These are phyloP conservation scores for Crossocerus cetratus DNA, from an alignment of 2,888 invertebrate species.

Conservation along the genomic window DNA sequence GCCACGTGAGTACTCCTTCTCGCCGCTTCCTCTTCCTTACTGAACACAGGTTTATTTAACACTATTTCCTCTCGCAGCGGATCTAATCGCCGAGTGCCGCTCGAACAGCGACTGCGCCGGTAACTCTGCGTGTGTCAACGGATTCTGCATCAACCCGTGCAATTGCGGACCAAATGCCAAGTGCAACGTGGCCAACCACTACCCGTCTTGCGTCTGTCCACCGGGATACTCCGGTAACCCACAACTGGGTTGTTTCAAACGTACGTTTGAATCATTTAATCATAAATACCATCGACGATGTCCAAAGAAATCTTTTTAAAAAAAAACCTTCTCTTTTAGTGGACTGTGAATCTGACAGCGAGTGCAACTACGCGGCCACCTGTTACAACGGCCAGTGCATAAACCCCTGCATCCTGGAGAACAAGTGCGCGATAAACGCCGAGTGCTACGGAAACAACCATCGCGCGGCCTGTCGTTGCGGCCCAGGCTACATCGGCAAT, in stretches of 20 bases:
- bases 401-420: slow-evolving; percentile 87
- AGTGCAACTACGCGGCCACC: slow-evolving; percentile 88
- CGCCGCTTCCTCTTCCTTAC: too few relatives aligned
- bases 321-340: slow-evolving; percentile 78
- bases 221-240: slow-evolving; percentile 92
- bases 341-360: slow-evolving; percentile 89
- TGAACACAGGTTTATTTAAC: too few relatives aligned
- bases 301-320: not conserved
- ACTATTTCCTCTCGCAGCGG: slow-evolving; percentile 71
- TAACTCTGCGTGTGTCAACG: slow-evolving; percentile 90
- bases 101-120: slow-evolving; percentile 89
- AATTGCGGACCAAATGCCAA: slow-evolving; percentile 90
- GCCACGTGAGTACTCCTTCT: slow-evolving; percentile 83
- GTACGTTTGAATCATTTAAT: slow-evolving; percentile 56
- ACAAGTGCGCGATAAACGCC: slow-evolving; percentile 90
- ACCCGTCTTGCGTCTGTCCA: slow-evolving; percentile 90
- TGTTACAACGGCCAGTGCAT: slow-evolving; percentile 91
- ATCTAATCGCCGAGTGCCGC: slow-evolving; percentile 85
- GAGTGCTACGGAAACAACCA: slow-evolving; percentile 90
- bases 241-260: slow-evolving; percentile 86
- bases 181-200: slow-evolving; percentile 89
- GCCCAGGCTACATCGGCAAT: slow-evolving; percentile 87
- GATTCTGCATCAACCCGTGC: slow-evolving; percentile 89
- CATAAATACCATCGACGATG: not conserved
- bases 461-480: slow-evolving; percentile 88